Evolutionary conservation across 2,113 vertebrate genomes (phyloP).

Genomic region (Perccottus glenii): DNA sequence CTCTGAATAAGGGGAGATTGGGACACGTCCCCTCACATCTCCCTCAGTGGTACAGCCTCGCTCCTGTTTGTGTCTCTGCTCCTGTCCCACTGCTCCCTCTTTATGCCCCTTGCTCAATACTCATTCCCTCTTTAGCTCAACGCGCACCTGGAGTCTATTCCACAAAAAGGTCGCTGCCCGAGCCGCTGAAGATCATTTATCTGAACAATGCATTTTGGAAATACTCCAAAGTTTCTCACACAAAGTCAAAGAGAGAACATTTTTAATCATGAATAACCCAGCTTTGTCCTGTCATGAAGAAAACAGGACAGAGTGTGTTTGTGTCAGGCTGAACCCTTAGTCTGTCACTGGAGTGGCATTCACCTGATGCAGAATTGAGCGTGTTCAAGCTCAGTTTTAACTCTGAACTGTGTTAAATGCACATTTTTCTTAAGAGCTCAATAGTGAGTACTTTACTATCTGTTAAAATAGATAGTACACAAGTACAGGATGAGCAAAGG

Average conservation of each 20-base stretch:
- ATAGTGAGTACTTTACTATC: too few species aligned
- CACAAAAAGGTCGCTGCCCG: conserved; percentile 32
- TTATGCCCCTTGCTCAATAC: neutral
- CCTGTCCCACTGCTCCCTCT: conserved; percentile 16
- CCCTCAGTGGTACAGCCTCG: conserved; percentile 34
- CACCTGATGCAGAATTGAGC: too few species aligned
- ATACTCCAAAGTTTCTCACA: conserved; percentile 19
- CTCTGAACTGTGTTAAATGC: too few species aligned
- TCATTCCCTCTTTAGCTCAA: neutral
- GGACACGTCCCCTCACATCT: conserved; percentile 58
- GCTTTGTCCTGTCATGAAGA: conserved; percentile 14
- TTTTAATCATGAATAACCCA: conserved; percentile 23
- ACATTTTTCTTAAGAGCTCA: too few species aligned
- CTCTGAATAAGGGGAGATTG: conserved; percentile 66
- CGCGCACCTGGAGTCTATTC: neutral
- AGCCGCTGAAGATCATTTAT: conserved; percentile 27
- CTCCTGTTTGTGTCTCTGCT: conserved; percentile 2
- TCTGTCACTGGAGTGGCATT: neutral
- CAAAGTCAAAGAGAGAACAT: neutral
- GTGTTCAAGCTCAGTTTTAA: too few species aligned
- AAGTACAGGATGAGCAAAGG: too few species aligned
- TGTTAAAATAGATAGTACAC: too few species aligned
- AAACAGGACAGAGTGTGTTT: neutral
- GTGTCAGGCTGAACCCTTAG: neutral
- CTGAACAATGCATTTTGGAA: conserved; percentile 11